Base-by-base conservation (phyloP, 2,113 vertebrate genomes). In the Fregata magnificens region DNA sequence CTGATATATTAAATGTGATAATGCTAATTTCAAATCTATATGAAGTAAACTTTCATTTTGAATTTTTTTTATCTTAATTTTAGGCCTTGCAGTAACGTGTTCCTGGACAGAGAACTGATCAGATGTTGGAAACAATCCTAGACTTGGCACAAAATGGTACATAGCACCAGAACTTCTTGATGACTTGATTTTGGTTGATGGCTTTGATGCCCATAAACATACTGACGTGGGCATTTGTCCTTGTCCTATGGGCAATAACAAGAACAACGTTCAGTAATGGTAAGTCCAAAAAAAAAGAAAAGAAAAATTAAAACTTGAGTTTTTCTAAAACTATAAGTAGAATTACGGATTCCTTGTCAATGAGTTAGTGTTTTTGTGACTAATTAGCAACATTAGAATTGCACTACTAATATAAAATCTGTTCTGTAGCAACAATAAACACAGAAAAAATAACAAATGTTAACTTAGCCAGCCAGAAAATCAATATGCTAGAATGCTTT, bases 161-260 rank as follows among this genome's bases (percentile, higher is more conserved):
- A 94, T 98, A 98, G 97, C 98, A 34, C 98, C 98, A 9, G 98
- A 98, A 95, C 98, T 98, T 88, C 98, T 98, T 80, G 98, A 98
- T 40, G 98, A 98, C 96, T 98, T 50, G 1, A 97, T 98, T 90
- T 98, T 98, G 26, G 96, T 97, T 93, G 97, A 98, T n/a, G 70
- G 98, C 40, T 99, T 99, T 90, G 98, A 99, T 86, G 98, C 98
- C 47, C 97, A 97, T 84, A 98, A 98, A 85, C 97, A 98, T 90
- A 98, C 97, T 36, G 98, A 98, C 87, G 79, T 98, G 98, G 98
- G 98, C 98, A 47, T 96, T 98, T 85, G 97, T 97, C 59, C 90
- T 98, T 34, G 25, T 62, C 74, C 49, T 62, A 6, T 7, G 22
- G 21, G 31, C 16, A 50, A 34, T 22, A 55, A 59, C 19, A 73